A percentile compares a stretch with the other conserved stretches of the same genome.
phyloP scores from a whole-genome alignment of 2,797 vertebrate genomes.

The Galagoides demidoff region DNA sequence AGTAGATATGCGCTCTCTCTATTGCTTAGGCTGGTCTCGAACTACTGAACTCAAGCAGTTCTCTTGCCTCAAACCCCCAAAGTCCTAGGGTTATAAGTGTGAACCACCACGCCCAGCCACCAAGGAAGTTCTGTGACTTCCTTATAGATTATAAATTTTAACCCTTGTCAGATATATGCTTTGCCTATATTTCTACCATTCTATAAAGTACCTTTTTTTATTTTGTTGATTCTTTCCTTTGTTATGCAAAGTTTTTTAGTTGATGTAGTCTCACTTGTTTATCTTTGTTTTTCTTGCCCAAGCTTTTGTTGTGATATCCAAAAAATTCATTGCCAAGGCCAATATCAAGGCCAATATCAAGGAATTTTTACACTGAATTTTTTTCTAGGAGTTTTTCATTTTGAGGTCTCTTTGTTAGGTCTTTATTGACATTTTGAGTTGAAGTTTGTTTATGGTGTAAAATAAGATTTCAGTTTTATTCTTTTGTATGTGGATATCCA shows the following conservation, averaged over 20 bases:
- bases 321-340: not conserved
- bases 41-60: too few relatives aligned
- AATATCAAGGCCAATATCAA: not conserved
- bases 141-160: not conserved
- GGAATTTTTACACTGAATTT: not conserved
- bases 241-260: not conserved
- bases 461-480: not conserved
- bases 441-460: not conserved
- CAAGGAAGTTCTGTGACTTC: not conserved
- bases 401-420: not conserved
- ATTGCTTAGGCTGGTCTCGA: too few relatives aligned
- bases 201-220: not conserved
- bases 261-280: not conserved
- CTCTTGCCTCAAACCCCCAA: too few relatives aligned
- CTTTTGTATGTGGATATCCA: not conserved
- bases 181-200: not conserved
- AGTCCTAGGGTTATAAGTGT: too few relatives aligned
- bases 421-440: not conserved
- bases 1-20: too few relatives aligned
- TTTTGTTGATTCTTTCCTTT: not conserved
- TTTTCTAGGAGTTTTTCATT: not conserved
- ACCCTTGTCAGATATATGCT: not conserved
- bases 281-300: not conserved
- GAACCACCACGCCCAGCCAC: too few relatives aligned
- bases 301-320: not conserved